phyloP scores from a whole-genome alignment of 2,888 invertebrate genomes.

The Omphaloscelis lunosa region DNA sequence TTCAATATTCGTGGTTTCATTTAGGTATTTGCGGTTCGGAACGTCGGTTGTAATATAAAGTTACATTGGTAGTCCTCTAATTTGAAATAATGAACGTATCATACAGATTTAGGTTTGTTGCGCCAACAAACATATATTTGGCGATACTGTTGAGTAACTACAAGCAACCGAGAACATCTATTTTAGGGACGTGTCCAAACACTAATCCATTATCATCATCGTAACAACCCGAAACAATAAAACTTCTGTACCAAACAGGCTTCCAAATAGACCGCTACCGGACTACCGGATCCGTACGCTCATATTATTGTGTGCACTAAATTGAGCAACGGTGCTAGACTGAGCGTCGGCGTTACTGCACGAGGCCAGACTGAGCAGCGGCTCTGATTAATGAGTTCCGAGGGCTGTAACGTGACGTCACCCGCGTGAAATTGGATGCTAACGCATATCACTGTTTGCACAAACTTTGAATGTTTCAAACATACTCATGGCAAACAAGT shows the following conservation, averaged over 20 bases:
- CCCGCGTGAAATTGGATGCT: slow-evolving; percentile 67
- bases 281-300: not conserved
- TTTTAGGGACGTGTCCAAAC: not conserved
- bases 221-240: slow-evolving; percentile 1
- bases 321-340: slow-evolving; percentile 22
- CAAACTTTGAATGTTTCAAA: slow-evolving; percentile 63
- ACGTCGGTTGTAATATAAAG: slow-evolving; percentile 43
- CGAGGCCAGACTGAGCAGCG: slow-evolving; percentile 30
- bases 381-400: slow-evolving; percentile 56
- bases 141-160: not conserved
- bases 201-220: not conserved
- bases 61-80: slow-evolving; percentile 47
- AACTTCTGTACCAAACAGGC: not conserved
- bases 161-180: not conserved
- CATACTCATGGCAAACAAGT: slow-evolving; percentile 59
- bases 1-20: slow-evolving; percentile 54
- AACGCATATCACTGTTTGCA: slow-evolving; percentile 64
- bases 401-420: slow-evolving; percentile 56
- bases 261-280: not conserved
- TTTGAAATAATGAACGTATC: slow-evolving; percentile 44
- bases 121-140: not conserved
- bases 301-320: slow-evolving; percentile 6
- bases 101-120: slow-evolving; percentile 20
- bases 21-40: slow-evolving; percentile 53
- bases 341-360: slow-evolving; percentile 10